Evolutionary conservation across 35 echinoderm and acorn worm genomes (phyloP), one percentile per base, ranked within the genome.

Genomic region (Apostichopus japonicus): DNA sequence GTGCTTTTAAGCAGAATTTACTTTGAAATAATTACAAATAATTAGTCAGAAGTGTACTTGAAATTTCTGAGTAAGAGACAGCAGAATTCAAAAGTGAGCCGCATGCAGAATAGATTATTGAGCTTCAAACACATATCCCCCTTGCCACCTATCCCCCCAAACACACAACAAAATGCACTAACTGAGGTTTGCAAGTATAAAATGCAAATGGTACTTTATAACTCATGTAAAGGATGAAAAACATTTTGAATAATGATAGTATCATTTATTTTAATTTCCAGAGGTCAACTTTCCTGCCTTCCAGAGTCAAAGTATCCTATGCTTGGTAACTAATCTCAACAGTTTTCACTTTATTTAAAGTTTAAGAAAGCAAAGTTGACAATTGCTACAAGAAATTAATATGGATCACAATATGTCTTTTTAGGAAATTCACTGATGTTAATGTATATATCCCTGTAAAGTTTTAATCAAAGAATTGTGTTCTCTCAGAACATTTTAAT

Each of bases 221-320:
- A 44, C 33, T 44, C 33, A 44, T 61, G 57, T 61, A 8, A 61
- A 61, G 57, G 13, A 61, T 61, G 57, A 61, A 10, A 13, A 61
- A 11, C 7, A 61, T 61, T 61, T 13, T 61, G 13, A 11, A 33
- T 16, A 79, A 79, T 53, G 6, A 2, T 54, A 82, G 56, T 84
- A 17, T 84, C 65, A 19, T 65, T 90, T 15, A 54, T 90, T 72
- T 63, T 19, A 22, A 44, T 84, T 62, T 93, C 10, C 92, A 98
- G 96, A 54, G 77, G 90, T 77, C 77, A 92, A 15, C 82, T 87
- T 24, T 78, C 77, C n/a, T 92, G 92, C 24, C 95, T 98, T 71
- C 83, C 96, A 77, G 96, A 95, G 76, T 78, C 76, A 58, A 93
- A 95, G 77, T 79, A 95, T 65, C 92, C 96, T 65, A 80, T 98